Conservation (phyloP, 1,140 invertebrate genomes). For the Hydropsyche tenuis region DNA sequence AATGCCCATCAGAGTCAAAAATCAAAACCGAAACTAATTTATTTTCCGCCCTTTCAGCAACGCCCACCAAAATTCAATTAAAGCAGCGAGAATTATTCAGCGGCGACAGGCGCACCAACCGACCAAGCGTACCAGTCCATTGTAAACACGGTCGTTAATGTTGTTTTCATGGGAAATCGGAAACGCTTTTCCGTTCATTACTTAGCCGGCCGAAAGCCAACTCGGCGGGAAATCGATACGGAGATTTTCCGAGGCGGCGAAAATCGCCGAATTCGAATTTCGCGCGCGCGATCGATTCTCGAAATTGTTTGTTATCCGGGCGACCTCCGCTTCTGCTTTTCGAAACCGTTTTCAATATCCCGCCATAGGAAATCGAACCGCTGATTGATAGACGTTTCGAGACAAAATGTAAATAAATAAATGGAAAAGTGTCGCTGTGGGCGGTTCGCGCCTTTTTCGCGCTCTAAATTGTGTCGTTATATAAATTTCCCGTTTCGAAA, state of each 20-base stretch:
- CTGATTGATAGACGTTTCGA: too few relatives aligned
- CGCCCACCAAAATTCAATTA: not conserved
- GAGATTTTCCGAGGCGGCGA: not conserved
- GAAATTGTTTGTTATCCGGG: too few relatives aligned
- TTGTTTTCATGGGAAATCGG: constrained; percentile 19
- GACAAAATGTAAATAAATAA: too few relatives aligned
- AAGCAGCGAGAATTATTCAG: not conserved
- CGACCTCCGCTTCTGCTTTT: too few relatives aligned
- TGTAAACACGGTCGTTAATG: constrained; percentile 19
- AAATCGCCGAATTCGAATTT: not conserved
- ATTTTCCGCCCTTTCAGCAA: constrained; percentile 8
- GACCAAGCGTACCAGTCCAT: not conserved
- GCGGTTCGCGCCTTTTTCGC: too few relatives aligned
- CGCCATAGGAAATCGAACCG: too few relatives aligned
- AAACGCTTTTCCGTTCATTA: constrained; percentile 9
- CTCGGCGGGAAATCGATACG: constrained; percentile 11
- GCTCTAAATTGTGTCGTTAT: too few relatives aligned
- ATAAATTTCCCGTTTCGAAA: too few relatives aligned
- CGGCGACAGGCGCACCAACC: not conserved
- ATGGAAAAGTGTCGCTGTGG: too few relatives aligned
- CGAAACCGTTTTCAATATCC: too few relatives aligned
- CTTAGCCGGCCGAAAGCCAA: not conserved
- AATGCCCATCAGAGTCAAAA: too few relatives aligned
- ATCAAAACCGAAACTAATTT: not conserved
- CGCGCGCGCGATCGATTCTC: too few relatives aligned